A percentile compares a stretch with the other conserved stretches of the same genome.
These are phyloP conservation scores for Holcopasites calliopsidis DNA, from an alignment of 1,140 invertebrate species.

Conservation along the genomic window DNA sequence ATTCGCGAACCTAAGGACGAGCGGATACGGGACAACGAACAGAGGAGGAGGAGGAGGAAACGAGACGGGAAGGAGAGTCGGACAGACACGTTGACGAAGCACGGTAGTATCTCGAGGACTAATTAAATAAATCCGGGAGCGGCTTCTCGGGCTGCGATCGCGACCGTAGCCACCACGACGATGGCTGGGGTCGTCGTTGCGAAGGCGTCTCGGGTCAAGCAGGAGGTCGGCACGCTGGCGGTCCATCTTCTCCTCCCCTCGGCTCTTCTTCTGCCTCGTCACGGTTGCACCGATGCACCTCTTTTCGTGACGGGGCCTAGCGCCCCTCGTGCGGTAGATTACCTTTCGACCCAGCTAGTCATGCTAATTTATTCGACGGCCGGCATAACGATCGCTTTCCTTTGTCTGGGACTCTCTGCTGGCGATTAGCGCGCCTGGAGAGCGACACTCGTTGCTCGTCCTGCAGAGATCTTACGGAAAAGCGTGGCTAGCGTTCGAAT, in stretches of 20 bases:
- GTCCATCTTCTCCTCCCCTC: slow-evolving; percentile 55
- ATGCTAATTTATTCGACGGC: slow-evolving; percentile 53
- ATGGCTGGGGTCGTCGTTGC: slow-evolving; percentile 69
- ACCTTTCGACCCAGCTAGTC: slow-evolving; percentile 39
- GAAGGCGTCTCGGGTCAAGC: slow-evolving; percentile 70
- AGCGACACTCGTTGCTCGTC: slow-evolving; percentile 2
- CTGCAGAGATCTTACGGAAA: slow-evolving; percentile 15
- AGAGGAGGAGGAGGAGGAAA: background rate
- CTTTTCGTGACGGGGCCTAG: slow-evolving; percentile 57
- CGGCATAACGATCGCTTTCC: slow-evolving; percentile 40
- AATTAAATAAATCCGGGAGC: slow-evolving; percentile 78
- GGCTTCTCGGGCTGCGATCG: slow-evolving; percentile 67
- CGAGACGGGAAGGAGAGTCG: slow-evolving; percentile 27
- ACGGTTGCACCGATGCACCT: slow-evolving; percentile 51
- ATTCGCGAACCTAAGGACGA: slow-evolving; percentile 33
- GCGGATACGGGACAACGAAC: slow-evolving; percentile 27
- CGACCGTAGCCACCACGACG: slow-evolving; percentile 66
- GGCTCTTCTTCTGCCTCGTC: slow-evolving; percentile 40
- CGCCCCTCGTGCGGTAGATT: slow-evolving; percentile 46
- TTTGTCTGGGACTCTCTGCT: slow-evolving; percentile 6
- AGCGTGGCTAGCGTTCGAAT: background rate
- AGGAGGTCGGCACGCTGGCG: slow-evolving; percentile 64
- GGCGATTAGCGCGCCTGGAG: slow-evolving; percentile 16
- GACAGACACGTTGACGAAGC: slow-evolving; percentile 66
- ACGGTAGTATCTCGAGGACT: slow-evolving; percentile 66